A percentile compares a stretch with the other conserved stretches of the same genome.
Evolutionary conservation across 2,797 vertebrate species (phyloP).

Genomic region (Pogonophryne albipinna): DNA sequence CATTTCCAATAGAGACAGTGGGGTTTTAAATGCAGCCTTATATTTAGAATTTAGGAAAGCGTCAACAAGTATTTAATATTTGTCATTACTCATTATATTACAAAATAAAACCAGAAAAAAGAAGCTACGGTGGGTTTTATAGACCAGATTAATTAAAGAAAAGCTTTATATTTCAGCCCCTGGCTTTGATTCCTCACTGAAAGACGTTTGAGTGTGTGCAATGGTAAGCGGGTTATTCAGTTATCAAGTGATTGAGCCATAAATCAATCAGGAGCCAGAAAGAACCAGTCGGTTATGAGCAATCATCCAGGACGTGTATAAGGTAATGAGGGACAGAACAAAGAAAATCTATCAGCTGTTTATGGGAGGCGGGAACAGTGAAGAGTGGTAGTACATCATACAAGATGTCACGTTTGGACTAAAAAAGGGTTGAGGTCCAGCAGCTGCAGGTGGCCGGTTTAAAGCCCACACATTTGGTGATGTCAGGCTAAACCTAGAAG

Average conservation of each 20-base stretch:
- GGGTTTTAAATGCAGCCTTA: conserved; percentile 9
- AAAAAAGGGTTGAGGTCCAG: conserved; percentile 15
- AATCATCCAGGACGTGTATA: conserved; percentile 55
- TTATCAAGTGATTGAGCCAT: conserved; percentile 70
- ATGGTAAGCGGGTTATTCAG: conserved; percentile 55
- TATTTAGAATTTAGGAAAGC: background rate
- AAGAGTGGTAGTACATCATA: conserved; percentile 65
- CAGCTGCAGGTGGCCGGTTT: conserved; percentile 10
- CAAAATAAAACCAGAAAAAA: background rate
- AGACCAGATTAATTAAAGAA: conserved; percentile 55
- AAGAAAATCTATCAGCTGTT: conserved; percentile 82
- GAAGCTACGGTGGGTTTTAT: conserved; percentile 24
- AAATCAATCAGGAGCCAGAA: conserved; percentile 70
- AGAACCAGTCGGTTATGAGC: conserved; percentile 56
- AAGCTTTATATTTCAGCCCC: conserved; percentile 25
- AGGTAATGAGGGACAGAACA: conserved; percentile 78
- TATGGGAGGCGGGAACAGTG: conserved; percentile 46
- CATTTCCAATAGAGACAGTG: background rate
- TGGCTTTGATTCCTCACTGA: conserved; percentile 61
- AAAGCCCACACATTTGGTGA: conserved; percentile 3
- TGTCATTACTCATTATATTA: conserved; percentile 1
- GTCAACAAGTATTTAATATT: background rate
- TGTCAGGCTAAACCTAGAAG: background rate
- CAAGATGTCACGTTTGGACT: conserved; percentile 35
- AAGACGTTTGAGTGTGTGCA: conserved; percentile 54